phyloP scores from a whole-genome alignment of 2,797 vertebrate genomes.

The Acanthurus tractus region DNA sequence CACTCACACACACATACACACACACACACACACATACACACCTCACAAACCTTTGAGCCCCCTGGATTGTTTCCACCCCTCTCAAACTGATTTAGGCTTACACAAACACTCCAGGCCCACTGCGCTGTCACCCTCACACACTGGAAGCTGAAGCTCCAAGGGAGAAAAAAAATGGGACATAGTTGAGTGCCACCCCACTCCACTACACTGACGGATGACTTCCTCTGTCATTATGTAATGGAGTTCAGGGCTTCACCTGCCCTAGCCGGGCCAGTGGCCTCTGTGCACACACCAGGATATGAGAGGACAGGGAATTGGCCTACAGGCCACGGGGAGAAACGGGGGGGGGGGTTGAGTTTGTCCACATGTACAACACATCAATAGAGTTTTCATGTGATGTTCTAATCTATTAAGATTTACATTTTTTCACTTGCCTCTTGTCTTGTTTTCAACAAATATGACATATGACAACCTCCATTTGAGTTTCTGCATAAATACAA shows the following conservation, averaged over 20 bases:
- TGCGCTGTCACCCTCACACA: slow-evolving; percentile 46
- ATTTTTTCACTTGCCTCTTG: background rate
- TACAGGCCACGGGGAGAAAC: slow-evolving; percentile 36
- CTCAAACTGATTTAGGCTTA: slow-evolving; percentile 72
- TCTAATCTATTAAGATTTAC: background rate
- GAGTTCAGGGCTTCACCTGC: slow-evolving; percentile 73
- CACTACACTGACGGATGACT: slow-evolving; percentile 76
- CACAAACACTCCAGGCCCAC: slow-evolving; percentile 66
- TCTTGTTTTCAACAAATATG: slow-evolving; percentile 1
- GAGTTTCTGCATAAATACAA: too few relatives aligned
- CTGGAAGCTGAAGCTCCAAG: slow-evolving; percentile 55
- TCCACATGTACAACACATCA: background rate
- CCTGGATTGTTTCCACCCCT: slow-evolving; percentile 45
- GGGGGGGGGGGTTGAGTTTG: background rate
- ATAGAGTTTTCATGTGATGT: background rate
- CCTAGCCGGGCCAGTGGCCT: slow-evolving; percentile 56
- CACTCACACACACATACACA: slow-evolving; percentile 39
- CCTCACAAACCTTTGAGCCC: slow-evolving; percentile 14
- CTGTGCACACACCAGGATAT: slow-evolving; percentile 59
- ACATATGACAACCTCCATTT: too few relatives aligned
- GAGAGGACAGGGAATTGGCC: slow-evolving; percentile 64
- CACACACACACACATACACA: slow-evolving; percentile 24
- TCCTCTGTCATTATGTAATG: slow-evolving; percentile 78
- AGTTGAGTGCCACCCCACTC: slow-evolving; percentile 66
- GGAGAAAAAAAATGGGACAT: slow-evolving; percentile 40